Conservation (phyloP, 2,888 invertebrate genomes). For the Nymphalis polychloros region DNA sequence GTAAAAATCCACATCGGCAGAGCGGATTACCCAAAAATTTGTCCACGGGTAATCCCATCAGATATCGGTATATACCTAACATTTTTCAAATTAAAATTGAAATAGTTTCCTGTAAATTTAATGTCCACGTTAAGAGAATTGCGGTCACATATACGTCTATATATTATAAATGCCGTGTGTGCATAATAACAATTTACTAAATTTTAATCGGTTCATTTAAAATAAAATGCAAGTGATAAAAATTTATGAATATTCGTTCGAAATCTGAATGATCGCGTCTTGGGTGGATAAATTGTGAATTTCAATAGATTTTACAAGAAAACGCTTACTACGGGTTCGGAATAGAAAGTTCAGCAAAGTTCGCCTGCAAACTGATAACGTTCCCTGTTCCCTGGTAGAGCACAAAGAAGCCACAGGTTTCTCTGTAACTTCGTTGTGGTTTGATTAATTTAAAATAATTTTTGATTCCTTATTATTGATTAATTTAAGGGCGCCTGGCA, state of each 20-base stretch:
- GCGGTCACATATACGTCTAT: too few species aligned
- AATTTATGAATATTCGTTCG: neutral
- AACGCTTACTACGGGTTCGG: conserved; percentile 16
- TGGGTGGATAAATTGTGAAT: conserved; percentile 13
- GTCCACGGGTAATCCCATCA: too few species aligned
- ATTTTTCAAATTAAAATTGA: too few species aligned
- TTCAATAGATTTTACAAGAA: conserved; percentile 18
- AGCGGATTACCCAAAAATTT: too few species aligned
- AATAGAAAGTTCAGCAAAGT: conserved; percentile 17
- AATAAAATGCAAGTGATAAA: neutral
- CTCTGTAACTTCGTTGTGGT: conserved; percentile 7
- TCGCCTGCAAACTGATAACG: conserved; percentile 18
- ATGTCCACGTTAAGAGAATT: too few species aligned
- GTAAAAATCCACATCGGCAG: too few species aligned
- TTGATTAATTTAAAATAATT: conserved; percentile 5
- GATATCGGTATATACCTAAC: too few species aligned
- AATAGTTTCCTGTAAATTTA: too few species aligned
- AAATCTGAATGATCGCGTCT: neutral
- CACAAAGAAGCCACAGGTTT: conserved; percentile 22
- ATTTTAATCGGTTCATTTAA: neutral
- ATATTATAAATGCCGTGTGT: too few species aligned
- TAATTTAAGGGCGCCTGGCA: too few species aligned
- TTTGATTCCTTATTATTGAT: neutral
- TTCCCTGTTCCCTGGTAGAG: neutral
- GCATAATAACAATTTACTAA: too few species aligned